Percentiles rank a stretch among this genome's conserved stretches.
phyloP scores from a whole-genome alignment of 2,888 invertebrate species.

The Cephalotes varians region DNA sequence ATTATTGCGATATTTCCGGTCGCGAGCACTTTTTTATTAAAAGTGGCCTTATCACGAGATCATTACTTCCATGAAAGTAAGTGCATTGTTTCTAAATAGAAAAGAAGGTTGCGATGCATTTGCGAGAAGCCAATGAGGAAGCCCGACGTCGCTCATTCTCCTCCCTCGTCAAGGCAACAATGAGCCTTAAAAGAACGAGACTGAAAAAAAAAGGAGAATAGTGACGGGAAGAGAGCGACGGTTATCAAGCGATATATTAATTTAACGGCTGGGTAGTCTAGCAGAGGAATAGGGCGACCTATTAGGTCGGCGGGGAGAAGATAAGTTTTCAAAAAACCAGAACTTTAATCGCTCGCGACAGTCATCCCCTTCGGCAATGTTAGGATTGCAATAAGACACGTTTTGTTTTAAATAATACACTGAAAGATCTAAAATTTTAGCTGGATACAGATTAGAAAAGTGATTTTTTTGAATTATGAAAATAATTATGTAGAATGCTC shows the following conservation, averaged over 20 bases:
- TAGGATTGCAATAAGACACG: background rate
- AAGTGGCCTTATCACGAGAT: background rate
- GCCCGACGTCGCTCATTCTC: constrained; percentile 12
- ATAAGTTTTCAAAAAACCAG: constrained; percentile 18
- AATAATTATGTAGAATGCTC: too few species aligned
- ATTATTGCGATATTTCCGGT: background rate
- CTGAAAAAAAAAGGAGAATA: constrained; percentile 2
- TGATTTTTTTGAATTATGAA: too few species aligned
- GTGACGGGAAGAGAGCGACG: background rate
- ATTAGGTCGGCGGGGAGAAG: constrained; percentile 7
- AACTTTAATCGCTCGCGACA: constrained; percentile 11
- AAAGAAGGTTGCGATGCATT: background rate
- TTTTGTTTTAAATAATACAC: background rate
- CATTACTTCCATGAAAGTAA: background rate
- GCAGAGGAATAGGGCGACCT: constrained; percentile 6
- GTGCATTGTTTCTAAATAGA: background rate
- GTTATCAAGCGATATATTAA: constrained; percentile 53
- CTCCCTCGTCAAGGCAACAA: background rate
- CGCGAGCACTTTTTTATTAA: background rate
- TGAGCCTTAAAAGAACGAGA: constrained; percentile 18
- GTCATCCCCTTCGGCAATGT: background rate
- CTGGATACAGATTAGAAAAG: too few species aligned
- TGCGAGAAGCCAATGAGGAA: constrained; percentile 9
- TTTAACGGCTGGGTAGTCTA: constrained; percentile 29
- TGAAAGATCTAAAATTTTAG: too few species aligned